These are phyloP conservation scores for Eubasilissa regina DNA, from an alignment of 1,140 invertebrate genomes.

Conservation along the genomic window DNA sequence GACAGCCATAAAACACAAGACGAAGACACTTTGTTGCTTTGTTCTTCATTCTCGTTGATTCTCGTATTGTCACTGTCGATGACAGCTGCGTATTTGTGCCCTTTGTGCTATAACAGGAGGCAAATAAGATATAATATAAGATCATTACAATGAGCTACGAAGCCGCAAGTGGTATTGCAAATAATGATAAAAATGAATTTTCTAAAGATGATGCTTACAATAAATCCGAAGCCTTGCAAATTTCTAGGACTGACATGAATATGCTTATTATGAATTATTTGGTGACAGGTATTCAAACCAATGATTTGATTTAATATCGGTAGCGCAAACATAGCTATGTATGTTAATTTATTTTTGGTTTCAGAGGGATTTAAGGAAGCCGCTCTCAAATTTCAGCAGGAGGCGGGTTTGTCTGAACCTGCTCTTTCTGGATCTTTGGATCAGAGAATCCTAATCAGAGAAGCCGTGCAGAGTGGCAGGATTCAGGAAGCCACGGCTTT, in stretches of 20 bases:
- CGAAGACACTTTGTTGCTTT: no score
- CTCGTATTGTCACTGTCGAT: background rate
- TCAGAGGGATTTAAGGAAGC: conserved; percentile 98
- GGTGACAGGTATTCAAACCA: conserved; percentile 84
- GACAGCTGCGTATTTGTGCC: conserved; percentile 11
- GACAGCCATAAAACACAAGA: no score
- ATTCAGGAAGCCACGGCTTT: conserved; percentile 95
- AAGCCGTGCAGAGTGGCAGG: conserved; percentile 93
- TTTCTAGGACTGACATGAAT: conserved; percentile 94
- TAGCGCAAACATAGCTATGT: no score
- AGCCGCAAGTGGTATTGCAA: conserved; percentile 13
- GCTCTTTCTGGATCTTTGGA: conserved; percentile 92
- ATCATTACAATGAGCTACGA: conserved; percentile 43
- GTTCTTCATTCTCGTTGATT: no score
- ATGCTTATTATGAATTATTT: conserved; percentile 99
- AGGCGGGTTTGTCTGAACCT: conserved; percentile 90
- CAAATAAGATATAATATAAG: background rate
- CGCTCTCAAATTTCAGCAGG: conserved; percentile 96
- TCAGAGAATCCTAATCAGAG: conserved; percentile 94
- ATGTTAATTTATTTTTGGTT: background rate
- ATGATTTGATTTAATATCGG: conserved; percentile 6
- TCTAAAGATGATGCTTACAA: conserved; percentile 66
- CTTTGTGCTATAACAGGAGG: background rate
- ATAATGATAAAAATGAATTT: conserved; percentile 45
- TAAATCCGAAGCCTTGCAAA: conserved; percentile 82